Base-by-base conservation (phyloP, 64 coral and sea anemone species). In the Pachyseris speciosa region DNA sequence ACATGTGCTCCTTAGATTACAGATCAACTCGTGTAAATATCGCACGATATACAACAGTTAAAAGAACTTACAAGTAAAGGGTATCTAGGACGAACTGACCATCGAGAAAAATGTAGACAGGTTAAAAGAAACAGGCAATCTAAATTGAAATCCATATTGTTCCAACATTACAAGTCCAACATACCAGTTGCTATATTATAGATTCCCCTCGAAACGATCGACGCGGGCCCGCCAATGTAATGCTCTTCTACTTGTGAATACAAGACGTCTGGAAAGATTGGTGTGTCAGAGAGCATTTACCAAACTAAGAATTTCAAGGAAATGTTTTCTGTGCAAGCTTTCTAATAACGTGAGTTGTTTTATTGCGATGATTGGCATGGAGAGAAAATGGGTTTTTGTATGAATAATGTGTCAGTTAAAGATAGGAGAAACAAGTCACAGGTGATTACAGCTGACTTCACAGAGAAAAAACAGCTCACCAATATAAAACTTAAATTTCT, bases 371-470 rank as follows among this genome's bases (percentile, higher is more conserved):
- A 71, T 37, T 39, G 67, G 12, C 67, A 37, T 36, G 33, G 7
- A 15, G 20, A 17, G 67, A 40, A 71, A 71, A 71, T 39, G 33
- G 67, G 10, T 71, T 71, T 71, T 37, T 20, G 27, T 19, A 71
- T 71, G 67, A 71, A 71, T 71, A 71, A 71, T 71, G 67, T 71
- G 67, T 71, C 17, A 71, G 67, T 71, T 71, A 19, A 39, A 39
- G 67, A 71, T 17, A 37, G 67, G 15, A 20, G 22, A 39, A 22
- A 37, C 33, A 20, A 37, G 33, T 71, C 37, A 71, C 67, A 71
- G 67, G 67, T 71, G 67, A 39, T 7, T 38, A 36, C 67, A 39
- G 34, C 67, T 39, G 30, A 71, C 33, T 38, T 71, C 20, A 16
- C 4, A 27, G 58, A 24, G 27, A 61, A 61, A 61, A 38, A 70